Evolutionary conservation across 2,888 invertebrate species (phyloP).

Genomic region (Eupsilia transversa): DNA sequence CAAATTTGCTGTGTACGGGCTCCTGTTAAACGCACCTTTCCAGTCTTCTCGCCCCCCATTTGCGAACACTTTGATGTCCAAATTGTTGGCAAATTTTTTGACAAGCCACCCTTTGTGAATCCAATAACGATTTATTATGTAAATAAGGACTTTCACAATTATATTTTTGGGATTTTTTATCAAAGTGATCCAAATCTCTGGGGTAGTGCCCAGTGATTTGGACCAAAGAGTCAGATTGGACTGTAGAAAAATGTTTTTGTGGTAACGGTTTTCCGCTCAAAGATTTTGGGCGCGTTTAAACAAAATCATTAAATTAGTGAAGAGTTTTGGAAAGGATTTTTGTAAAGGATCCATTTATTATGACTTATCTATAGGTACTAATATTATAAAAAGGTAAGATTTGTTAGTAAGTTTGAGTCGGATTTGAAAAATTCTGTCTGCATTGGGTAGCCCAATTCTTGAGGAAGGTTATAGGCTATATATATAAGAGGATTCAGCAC

Average conservation of each 20-base stretch:
- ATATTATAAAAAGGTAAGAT: too few relatives aligned
- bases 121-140: conserved; percentile 55
- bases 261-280: conserved; percentile 24
- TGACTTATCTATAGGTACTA: too few relatives aligned
- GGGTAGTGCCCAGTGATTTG: conserved; percentile 11
- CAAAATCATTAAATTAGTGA: conserved; percentile 27
- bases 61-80: conserved; percentile 60
- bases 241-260: conserved; percentile 27
- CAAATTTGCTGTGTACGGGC: conserved; percentile 65
- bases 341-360: conserved; percentile 3
- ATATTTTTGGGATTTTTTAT: conserved; percentile 46
- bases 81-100: conserved; percentile 61
- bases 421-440: too few relatives aligned
- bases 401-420: too few relatives aligned
- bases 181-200: conserved; percentile 40
- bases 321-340: conserved; percentile 32
- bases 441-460: too few relatives aligned
- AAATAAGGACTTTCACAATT: conserved; percentile 59
- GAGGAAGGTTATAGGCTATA: too few relatives aligned
- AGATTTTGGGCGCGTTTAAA: conserved; percentile 20
- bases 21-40: conserved; percentile 64
- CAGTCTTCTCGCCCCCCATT: conserved; percentile 59
- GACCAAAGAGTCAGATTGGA: conserved; percentile 14
- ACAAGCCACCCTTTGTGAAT: conserved; percentile 50
- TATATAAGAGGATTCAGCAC: too few relatives aligned